These are phyloP conservation scores for Drosophila elegans DNA, from an alignment of 1,140 invertebrate genomes.

Conservation along the genomic window DNA sequence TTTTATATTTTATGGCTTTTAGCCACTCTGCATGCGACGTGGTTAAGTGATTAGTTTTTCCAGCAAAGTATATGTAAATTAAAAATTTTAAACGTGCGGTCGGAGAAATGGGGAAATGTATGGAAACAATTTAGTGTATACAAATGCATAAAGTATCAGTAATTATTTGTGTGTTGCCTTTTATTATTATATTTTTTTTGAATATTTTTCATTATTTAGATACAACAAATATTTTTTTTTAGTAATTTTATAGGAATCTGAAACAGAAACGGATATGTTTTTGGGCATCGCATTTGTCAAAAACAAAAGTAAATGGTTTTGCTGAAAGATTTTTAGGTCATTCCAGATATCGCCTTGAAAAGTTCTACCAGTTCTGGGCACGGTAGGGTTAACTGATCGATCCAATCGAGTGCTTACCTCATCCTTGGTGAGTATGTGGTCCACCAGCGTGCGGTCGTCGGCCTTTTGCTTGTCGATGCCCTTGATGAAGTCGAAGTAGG, in stretches of 20 bases:
- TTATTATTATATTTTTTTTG: no score
- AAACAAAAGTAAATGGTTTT: no score
- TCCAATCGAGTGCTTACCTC: slow-evolving; percentile 64
- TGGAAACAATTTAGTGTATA: neutral
- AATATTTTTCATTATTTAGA: no score
- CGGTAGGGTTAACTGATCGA: neutral
- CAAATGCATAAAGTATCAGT: neutral
- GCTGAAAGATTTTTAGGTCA: no score
- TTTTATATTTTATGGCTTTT: neutral
- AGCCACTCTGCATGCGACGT: neutral
- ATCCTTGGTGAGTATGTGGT: slow-evolving; percentile 90
- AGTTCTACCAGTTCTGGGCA: neutral
- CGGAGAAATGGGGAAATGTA: neutral
- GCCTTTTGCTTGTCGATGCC: slow-evolving; percentile 96
- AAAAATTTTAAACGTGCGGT: slow-evolving; percentile 15
- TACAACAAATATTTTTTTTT: no score
- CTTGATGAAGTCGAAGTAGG: slow-evolving; percentile 97
- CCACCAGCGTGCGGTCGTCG: slow-evolving; percentile 96
- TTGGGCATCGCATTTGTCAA: no score
- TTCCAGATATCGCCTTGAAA: no score
- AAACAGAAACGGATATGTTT: no score
- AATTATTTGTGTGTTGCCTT: neutral
- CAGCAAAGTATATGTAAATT: slow-evolving; percentile 4
- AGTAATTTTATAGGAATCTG: no score
- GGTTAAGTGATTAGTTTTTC: neutral